Evolutionary conservation across 2,113 vertebrate genomes (phyloP).

Genomic region (Colistium nudipinnis): DNA sequence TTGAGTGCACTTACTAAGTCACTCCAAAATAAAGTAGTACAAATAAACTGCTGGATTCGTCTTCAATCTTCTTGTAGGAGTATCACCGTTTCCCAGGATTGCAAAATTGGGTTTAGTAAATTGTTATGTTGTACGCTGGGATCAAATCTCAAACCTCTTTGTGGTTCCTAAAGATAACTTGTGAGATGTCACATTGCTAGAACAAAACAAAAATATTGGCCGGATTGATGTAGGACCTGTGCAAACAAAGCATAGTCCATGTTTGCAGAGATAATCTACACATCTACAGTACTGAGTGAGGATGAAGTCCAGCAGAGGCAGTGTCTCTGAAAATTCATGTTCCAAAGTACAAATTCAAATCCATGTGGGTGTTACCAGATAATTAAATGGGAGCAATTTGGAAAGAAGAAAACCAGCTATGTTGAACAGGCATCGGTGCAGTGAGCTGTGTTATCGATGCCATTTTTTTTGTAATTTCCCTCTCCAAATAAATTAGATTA

Average conservation of each 20-base stretch:
- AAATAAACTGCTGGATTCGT: too few relatives aligned
- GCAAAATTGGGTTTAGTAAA: too few relatives aligned
- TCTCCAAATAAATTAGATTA: too few relatives aligned
- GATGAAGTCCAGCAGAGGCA: conserved; percentile 4
- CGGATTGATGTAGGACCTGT: neutral
- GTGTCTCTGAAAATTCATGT: neutral
- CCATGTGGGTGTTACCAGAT: neutral
- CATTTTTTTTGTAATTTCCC: too few relatives aligned
- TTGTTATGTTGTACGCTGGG: too few relatives aligned
- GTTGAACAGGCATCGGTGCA: neutral
- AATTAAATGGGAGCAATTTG: too few relatives aligned
- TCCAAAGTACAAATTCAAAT: neutral
- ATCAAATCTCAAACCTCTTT: too few relatives aligned
- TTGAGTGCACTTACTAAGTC: too few relatives aligned
- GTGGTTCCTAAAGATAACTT: neutral
- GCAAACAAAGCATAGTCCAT: conserved; percentile 37
- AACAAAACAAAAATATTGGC: neutral
- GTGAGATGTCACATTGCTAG: too few relatives aligned
- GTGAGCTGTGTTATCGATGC: neutral
- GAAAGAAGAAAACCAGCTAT: neutral
- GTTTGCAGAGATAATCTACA: conserved; percentile 13
- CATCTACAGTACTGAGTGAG: neutral
- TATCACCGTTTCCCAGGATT: too few relatives aligned
- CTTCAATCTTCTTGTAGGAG: too few relatives aligned
- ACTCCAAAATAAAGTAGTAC: too few relatives aligned